phyloP scores from a whole-genome alignment of 2,888 invertebrate species.

The Brachycybe producta region DNA sequence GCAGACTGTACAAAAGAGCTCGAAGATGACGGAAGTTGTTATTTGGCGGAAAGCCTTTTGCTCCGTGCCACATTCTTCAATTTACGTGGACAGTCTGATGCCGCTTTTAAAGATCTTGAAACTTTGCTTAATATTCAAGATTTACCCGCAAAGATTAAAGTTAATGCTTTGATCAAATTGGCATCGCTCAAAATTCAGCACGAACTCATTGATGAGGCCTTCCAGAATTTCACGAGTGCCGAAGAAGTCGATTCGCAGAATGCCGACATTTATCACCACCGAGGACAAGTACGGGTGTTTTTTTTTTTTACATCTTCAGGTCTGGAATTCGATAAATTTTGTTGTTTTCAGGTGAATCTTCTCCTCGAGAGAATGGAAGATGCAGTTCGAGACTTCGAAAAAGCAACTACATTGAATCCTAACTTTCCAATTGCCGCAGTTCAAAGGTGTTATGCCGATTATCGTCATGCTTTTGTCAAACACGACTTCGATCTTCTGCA shows the following conservation, averaged over 20 bases:
- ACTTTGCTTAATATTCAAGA: conserved; percentile 45
- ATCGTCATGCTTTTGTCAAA: conserved; percentile 51
- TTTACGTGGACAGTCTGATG: conserved; percentile 45
- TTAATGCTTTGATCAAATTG: conserved; percentile 76
- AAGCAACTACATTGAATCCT: conserved; percentile 66
- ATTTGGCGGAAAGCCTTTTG: conserved; percentile 45
- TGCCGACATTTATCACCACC: conserved; percentile 81
- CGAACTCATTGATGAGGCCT: conserved; percentile 54
- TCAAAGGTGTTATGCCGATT: conserved; percentile 82
- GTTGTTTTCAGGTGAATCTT: conserved; percentile 69
- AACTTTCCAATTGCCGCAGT: conserved; percentile 72
- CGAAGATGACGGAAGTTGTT: conserved; percentile 24
- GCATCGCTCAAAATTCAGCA: conserved; percentile 71
- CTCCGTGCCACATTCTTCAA: conserved; percentile 72
- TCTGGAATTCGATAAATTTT: background rate
- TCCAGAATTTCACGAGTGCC: conserved; percentile 66
- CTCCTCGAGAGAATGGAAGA: conserved; percentile 66
- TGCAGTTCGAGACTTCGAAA: conserved; percentile 69
- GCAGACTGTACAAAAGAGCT: conserved; percentile 31
- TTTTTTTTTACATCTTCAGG: background rate
- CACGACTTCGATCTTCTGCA: conserved; percentile 43
- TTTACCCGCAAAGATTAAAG: conserved; percentile 40
- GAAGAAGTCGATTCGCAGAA: conserved; percentile 61
- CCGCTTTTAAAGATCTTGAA: conserved; percentile 43
- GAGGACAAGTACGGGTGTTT: conserved; percentile 51